Conservation (phyloP, 1,140 invertebrate genomes). For the Listronotus oregonensis region DNA sequence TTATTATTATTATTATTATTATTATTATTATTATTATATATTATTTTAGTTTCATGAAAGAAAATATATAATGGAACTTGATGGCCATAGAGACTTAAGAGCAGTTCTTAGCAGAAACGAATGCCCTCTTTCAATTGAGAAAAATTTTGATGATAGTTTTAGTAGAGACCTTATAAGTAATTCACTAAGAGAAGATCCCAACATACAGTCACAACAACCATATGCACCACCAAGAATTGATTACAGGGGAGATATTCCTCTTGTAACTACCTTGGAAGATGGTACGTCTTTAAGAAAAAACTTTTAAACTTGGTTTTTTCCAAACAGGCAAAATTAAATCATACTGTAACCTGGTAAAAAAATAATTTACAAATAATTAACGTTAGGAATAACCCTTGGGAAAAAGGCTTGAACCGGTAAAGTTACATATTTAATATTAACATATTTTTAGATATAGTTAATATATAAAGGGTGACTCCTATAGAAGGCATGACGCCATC, state of each 20-base stretch:
- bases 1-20: no score
- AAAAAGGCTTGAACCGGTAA: no score
- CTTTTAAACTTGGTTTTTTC: no score
- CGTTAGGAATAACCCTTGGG: no score
- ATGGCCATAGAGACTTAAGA: slow-evolving; percentile 48
- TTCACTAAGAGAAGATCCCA: slow-evolving; percentile 43
- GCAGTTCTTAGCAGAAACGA: slow-evolving; percentile 50
- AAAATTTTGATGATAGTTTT: slow-evolving; percentile 28
- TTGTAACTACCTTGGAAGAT: slow-evolving; percentile 68
- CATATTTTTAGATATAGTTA: no score
- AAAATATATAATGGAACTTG: slow-evolving; percentile 59
- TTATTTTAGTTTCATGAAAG: slow-evolving; percentile 58
- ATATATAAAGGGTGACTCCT: no score
- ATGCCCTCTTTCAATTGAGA: slow-evolving; percentile 44
- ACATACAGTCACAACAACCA: slow-evolving; percentile 41
- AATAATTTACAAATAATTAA: no score
- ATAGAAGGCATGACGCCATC: no score
- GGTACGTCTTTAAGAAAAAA: slow-evolving; percentile 58
- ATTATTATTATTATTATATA: no score
- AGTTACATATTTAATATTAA: no score
- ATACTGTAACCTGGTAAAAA: no score
- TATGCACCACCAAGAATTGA: slow-evolving; percentile 10
- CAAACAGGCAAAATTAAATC: no score
- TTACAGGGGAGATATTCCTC: slow-evolving; percentile 74
- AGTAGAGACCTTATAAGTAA: slow-evolving; percentile 38